A percentile compares a stretch with the other conserved stretches of the same genome.
These are phyloP conservation scores for Drosophila bunnanda DNA, from an alignment of 2,888 invertebrate genomes.

Conservation along the genomic window DNA sequence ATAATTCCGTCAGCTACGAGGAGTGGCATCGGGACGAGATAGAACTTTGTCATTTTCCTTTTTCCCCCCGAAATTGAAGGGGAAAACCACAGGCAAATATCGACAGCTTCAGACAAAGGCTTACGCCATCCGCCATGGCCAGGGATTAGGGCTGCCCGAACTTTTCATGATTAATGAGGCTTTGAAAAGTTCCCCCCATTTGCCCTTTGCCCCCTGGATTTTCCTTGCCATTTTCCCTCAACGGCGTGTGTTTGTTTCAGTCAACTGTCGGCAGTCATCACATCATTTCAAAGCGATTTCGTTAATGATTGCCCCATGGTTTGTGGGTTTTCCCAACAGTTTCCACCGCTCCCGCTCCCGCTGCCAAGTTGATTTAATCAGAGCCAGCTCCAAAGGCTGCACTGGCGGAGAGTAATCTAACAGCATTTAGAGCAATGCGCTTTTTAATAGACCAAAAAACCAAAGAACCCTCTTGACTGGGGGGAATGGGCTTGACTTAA, in stretches of 20 bases:
- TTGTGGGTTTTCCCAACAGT: slow-evolving; percentile 3
- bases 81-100: slow-evolving; percentile 69
- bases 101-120: slow-evolving; percentile 64
- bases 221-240: background rate
- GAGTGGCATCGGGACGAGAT: background rate
- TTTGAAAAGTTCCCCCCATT: slow-evolving; percentile 58
- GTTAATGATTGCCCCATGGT: slow-evolving; percentile 39
- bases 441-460: slow-evolving; percentile 43
- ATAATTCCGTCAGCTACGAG: slow-evolving; percentile 56
- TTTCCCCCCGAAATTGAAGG: slow-evolving; percentile 57
- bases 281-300: slow-evolving; percentile 54
- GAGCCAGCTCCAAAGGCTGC: slow-evolving; percentile 13
- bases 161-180: slow-evolving; percentile 76
- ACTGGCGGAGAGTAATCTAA: slow-evolving; percentile 16
- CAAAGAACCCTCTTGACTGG: slow-evolving; percentile 12
- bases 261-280: slow-evolving; percentile 42
- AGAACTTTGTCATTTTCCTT: slow-evolving; percentile 63
- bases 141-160: slow-evolving; percentile 71
- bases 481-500: slow-evolving; percentile 31
- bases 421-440: slow-evolving; percentile 46
- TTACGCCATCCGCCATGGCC: slow-evolving; percentile 63
- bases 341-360: background rate
- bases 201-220: slow-evolving; percentile 2
- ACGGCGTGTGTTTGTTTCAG: slow-evolving; percentile 39
- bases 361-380: slow-evolving; percentile 55